Evolutionary conservation across 2,888 invertebrate genomes (phyloP).

Genomic region (Chaetoderma sp.): DNA sequence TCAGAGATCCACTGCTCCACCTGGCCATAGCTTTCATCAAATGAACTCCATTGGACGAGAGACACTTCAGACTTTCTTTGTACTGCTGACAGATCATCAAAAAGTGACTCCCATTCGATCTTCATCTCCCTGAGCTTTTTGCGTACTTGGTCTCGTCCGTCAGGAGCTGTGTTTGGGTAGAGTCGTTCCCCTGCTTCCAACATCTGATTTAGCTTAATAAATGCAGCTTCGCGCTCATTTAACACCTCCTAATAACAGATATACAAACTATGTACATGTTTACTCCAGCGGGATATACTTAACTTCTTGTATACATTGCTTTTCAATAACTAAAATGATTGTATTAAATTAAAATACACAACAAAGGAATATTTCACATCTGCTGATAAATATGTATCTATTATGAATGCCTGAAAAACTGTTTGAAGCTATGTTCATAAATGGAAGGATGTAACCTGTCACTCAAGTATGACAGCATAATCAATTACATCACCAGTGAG

Average conservation of each 20-base stretch:
- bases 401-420: too few species aligned
- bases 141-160: constrained; percentile 90
- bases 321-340: background rate
- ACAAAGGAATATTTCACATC: too few species aligned
- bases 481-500: too few species aligned
- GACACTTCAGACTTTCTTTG: constrained; percentile 88
- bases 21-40: constrained; percentile 86
- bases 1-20: constrained; percentile 84
- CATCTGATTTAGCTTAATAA: constrained; percentile 81
- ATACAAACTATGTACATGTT: too few species aligned
- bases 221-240: constrained; percentile 86
- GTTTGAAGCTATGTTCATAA: too few species aligned
- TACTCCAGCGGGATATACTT: background rate
- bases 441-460: too few species aligned
- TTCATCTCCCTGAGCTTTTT: constrained; percentile 84
- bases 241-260: constrained; percentile 61
- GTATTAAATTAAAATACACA: too few species aligned
- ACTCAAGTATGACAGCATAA: too few species aligned
- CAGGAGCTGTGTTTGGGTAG: constrained; percentile 91
- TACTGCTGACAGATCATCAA: constrained; percentile 84
- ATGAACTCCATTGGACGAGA: constrained; percentile 91
- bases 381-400: too few species aligned
- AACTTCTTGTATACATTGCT: background rate
- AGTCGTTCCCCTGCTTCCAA: constrained; percentile 87
- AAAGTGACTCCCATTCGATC: constrained; percentile 89